These are phyloP conservation scores for Fulmarus glacialis DNA, from an alignment of 2,113 vertebrate genomes.

Conservation along the genomic window DNA sequence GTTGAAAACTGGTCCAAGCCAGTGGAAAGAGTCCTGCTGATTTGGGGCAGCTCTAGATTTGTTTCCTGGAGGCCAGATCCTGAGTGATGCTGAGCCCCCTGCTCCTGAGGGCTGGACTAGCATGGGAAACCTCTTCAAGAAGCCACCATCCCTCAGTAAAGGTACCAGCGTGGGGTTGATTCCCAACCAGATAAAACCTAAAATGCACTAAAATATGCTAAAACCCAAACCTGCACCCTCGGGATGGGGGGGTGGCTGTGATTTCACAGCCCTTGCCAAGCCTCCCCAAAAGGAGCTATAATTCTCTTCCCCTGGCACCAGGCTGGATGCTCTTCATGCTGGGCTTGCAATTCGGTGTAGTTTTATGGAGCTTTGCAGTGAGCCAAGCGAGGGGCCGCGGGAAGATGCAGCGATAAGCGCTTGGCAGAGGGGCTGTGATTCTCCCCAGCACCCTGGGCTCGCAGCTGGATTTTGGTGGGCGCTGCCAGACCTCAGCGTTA, in stretches of 20 bases:
- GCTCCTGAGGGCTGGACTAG: background rate
- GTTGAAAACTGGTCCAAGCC: background rate
- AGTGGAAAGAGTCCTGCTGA: background rate
- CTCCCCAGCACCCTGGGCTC: background rate
- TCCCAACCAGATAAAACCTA: background rate
- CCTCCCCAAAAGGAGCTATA: background rate
- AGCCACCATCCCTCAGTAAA: background rate
- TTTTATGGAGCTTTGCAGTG: background rate
- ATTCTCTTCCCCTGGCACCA: background rate
- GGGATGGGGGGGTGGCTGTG: background rate
- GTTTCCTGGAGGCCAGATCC: background rate
- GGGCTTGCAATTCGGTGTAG: background rate
- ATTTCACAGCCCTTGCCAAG: background rate
- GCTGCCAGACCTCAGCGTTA: background rate
- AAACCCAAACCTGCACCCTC: background rate
- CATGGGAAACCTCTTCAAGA: background rate
- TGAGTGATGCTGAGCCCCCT: rapidly evolving
- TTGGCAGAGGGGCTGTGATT: conserved; percentile 4
- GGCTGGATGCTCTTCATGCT: background rate
- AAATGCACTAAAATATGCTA: background rate
- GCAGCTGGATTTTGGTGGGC: background rate
- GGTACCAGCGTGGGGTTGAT: background rate
- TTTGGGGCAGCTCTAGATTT: background rate
- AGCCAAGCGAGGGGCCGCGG: background rate
- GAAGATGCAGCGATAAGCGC: background rate